phyloP scores from a whole-genome alignment of 92 coral and sea anemone species.

The Palythoa heliodiscus region DNA sequence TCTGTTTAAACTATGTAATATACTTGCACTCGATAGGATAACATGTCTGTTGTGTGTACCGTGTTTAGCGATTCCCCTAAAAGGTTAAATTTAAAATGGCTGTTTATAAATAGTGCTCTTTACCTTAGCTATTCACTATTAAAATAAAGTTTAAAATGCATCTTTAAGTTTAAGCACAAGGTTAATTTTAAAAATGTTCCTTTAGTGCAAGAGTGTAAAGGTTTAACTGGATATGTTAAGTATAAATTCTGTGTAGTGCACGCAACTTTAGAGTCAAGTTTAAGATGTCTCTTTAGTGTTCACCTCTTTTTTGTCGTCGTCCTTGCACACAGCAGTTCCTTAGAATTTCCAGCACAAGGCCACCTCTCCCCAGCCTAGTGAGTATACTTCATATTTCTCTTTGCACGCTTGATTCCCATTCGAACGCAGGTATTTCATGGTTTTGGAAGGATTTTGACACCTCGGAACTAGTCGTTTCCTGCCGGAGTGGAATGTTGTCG shows the following conservation, averaged over 20 bases:
- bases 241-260: neutral
- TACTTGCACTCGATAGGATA: neutral
- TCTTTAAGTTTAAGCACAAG: neutral
- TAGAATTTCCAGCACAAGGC: constrained; percentile 32
- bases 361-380: constrained; percentile 34
- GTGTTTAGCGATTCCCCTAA: neutral
- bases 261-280: neutral
- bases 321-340: constrained; percentile 46
- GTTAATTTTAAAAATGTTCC: neutral
- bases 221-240: neutral
- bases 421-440: neutral
- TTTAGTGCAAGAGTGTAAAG: neutral
- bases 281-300: constrained; percentile 11
- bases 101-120: neutral
- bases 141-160: neutral
- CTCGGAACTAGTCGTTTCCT: neutral
- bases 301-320: constrained; percentile 26
- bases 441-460: neutral
- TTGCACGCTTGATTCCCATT: neutral
- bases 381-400: constrained; percentile 20
- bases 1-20: neutral
- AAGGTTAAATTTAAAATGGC: neutral
- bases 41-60: neutral
- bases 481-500: neutral
- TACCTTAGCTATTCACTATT: neutral